Evolutionary conservation across 2,888 invertebrate species (phyloP).

Genomic region (Leptinotarsa tumamoca): DNA sequence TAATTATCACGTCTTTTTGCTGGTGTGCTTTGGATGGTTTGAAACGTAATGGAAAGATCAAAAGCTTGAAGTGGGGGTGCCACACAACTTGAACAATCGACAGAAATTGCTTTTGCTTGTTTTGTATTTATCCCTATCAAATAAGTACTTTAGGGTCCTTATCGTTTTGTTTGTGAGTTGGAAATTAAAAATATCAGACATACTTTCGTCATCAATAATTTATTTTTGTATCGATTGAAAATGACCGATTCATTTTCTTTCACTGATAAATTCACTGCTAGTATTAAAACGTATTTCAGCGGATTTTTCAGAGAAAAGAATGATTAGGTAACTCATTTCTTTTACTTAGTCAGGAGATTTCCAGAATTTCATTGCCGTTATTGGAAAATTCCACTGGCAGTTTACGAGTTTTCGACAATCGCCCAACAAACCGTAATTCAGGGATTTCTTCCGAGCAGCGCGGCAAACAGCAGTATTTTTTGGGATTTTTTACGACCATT

Average conservation of each 20-base stretch:
- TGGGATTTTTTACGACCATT: constrained; percentile 37
- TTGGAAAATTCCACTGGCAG: constrained; percentile 27
- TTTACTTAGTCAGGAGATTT: constrained; percentile 1
- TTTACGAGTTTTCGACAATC: constrained; percentile 38
- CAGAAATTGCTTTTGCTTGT: too few relatives aligned
- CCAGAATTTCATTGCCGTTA: not conserved
- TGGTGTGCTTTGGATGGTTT: not conserved
- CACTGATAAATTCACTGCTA: too few relatives aligned
- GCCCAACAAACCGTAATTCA: constrained; percentile 39
- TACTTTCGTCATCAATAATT: too few relatives aligned
- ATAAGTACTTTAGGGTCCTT: too few relatives aligned
- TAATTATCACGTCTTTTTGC: not conserved
- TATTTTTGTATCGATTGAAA: too few relatives aligned
- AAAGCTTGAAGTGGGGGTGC: too few relatives aligned
- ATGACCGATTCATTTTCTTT: too few relatives aligned
- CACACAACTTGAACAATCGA: too few relatives aligned
- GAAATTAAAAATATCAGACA: too few relatives aligned
- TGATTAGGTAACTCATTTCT: not conserved
- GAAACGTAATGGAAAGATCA: too few relatives aligned
- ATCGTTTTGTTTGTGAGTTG: too few relatives aligned
- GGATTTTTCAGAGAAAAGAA: not conserved
- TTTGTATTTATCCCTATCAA: too few relatives aligned
- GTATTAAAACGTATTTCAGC: not conserved
- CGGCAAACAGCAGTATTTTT: constrained; percentile 29
- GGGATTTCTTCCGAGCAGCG: constrained; percentile 24